These are phyloP conservation scores for Monopis laevigella DNA, from an alignment of 2,888 invertebrate genomes.

Conservation along the genomic window DNA sequence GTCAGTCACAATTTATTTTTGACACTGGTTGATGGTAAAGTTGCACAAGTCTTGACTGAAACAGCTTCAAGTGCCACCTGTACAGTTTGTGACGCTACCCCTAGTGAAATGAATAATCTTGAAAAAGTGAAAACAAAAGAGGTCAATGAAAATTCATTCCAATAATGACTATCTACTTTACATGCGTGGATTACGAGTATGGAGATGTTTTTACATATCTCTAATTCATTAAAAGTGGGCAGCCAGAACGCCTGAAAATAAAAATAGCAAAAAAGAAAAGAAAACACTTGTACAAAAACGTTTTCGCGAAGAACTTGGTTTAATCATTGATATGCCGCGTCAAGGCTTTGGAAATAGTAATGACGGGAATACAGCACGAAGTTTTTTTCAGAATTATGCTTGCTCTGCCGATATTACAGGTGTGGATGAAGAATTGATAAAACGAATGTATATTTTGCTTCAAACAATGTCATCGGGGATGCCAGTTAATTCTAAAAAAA, in stretches of 20 bases:
- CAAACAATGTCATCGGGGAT: conserved; percentile 14
- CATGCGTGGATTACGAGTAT: conserved; percentile 17
- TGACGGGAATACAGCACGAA: conserved; percentile 16
- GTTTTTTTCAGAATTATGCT: conserved; percentile 16
- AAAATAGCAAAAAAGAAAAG: conserved; percentile 6
- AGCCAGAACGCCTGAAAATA: conserved; percentile 7
- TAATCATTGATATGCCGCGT: conserved; percentile 11
- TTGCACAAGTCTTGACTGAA: conserved; percentile 18
- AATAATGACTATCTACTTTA: conserved; percentile 21
- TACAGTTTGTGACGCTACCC: conserved; percentile 19
- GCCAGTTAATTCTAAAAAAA: conserved; percentile 12
- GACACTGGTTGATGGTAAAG: conserved; percentile 23
- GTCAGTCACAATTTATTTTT: conserved; percentile 22
- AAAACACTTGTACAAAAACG: conserved; percentile 6
- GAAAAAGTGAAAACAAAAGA: conserved; percentile 14
- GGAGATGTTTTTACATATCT: conserved; percentile 11
- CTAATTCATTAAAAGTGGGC: conserved; percentile 10
- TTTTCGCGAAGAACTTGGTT: conserved; percentile 1
- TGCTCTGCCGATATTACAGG: conserved; percentile 17
- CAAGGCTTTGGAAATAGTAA: conserved; percentile 10
- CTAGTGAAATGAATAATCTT: conserved; percentile 20
- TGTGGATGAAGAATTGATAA: conserved; percentile 11
- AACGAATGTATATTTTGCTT: conserved; percentile 11
- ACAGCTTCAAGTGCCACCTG: conserved; percentile 15
- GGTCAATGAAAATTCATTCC: conserved; percentile 17